Percentiles rank a stretch among this genome's conserved stretches.
Evolutionary conservation across 2,113 vertebrate genomes (phyloP).

Genomic region (Sceloporus undulatus): DNA sequence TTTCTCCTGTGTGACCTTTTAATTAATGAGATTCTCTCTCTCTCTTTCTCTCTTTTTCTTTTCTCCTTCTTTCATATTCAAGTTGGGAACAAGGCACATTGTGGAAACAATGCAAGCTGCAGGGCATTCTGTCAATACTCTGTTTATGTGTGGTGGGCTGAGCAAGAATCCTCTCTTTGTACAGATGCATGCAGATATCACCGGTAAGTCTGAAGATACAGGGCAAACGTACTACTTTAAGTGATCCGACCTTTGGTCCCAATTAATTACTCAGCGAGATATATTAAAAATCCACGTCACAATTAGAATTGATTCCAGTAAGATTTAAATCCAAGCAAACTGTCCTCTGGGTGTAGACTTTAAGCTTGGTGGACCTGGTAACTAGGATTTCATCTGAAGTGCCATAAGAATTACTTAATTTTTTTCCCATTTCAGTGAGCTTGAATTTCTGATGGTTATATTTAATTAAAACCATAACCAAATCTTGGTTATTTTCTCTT

Average conservation of each 20-base stretch:
- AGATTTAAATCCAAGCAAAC: too few species aligned
- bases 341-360: background rate
- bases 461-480: background rate
- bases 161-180: slow-evolving; percentile 96
- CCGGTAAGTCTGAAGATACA: slow-evolving; percentile 79
- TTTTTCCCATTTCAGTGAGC: slow-evolving; percentile 38
- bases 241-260: background rate
- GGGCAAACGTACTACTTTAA: background rate
- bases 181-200: slow-evolving; percentile 91
- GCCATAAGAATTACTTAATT: background rate
- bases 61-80: slow-evolving; percentile 19
- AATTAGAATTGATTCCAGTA: background rate
- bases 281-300: background rate
- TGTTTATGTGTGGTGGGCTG: slow-evolving; percentile 94
- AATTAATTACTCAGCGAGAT: background rate
- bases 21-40: slow-evolving; percentile 40
- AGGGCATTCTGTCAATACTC: slow-evolving; percentile 87
- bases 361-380: too few species aligned
- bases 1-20: background rate
- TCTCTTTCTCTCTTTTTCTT: slow-evolving; percentile 9
- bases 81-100: slow-evolving; percentile 94
- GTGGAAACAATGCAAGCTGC: slow-evolving; percentile 88
- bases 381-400: background rate
- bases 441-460: slow-evolving; percentile 36
- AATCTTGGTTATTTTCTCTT: too few species aligned